These are phyloP conservation scores for Camarhynchus parvulus DNA, from an alignment of 2,113 vertebrate species.

Conservation along the genomic window DNA sequence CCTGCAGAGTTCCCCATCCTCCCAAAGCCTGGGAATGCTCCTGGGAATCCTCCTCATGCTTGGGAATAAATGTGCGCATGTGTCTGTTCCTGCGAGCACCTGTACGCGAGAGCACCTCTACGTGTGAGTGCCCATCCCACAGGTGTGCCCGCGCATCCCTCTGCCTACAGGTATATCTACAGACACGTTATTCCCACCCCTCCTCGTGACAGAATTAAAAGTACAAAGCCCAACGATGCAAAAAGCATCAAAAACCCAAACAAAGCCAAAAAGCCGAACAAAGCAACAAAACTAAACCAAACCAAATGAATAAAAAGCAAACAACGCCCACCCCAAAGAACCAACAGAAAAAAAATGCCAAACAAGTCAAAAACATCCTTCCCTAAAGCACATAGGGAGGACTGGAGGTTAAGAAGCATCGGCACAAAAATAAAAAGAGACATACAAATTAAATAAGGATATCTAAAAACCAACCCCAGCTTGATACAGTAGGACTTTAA, in stretches of 20 bases:
- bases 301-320: background rate
- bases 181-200: accelerated
- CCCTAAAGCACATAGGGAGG: background rate
- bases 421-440: background rate
- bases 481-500: background rate
- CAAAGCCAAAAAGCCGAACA: background rate
- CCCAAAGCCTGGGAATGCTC: accelerated
- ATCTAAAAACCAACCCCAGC: background rate
- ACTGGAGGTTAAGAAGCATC: accelerated
- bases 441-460: background rate
- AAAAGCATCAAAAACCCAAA: background rate
- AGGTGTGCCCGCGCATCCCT: accelerated
- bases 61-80: accelerated
- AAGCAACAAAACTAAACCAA: background rate
- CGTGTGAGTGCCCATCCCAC: accelerated
- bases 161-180: accelerated
- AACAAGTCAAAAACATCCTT: background rate
- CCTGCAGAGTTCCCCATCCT: accelerated
- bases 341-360: accelerated
- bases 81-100: accelerated
- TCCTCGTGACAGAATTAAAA: background rate
- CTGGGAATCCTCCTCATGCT: accelerated
- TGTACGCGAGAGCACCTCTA: accelerated
- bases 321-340: no score
- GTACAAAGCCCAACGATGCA: accelerated